These are phyloP conservation scores for Tragelaphus scriptus DNA, from an alignment of 2,113 vertebrate species.

Conservation along the genomic window DNA sequence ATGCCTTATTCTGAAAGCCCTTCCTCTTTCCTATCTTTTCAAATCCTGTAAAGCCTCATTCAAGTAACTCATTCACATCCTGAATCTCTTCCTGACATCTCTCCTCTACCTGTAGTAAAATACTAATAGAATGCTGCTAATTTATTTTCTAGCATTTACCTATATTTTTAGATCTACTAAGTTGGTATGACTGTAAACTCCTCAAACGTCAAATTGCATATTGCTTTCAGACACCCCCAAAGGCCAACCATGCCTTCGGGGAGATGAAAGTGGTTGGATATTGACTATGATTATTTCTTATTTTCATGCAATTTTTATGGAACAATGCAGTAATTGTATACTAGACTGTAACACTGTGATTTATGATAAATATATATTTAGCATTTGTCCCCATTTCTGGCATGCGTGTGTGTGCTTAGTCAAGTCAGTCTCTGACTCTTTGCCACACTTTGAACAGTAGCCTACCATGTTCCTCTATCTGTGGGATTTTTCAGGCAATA, in stretches of 20 bases:
- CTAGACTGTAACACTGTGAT: background rate
- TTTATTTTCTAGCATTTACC: background rate
- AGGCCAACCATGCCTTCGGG: background rate
- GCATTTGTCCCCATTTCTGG: background rate
- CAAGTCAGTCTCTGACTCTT: background rate
- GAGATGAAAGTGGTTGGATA: background rate
- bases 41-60: background rate
- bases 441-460: background rate
- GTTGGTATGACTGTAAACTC: background rate
- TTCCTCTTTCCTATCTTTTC: background rate
- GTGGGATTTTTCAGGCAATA: background rate
- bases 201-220: background rate
- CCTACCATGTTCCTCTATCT: background rate
- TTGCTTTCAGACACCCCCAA: background rate
- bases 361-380: background rate
- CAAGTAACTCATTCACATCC: background rate
- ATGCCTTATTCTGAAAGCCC: background rate
- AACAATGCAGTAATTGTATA: background rate
- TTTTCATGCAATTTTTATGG: background rate
- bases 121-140: background rate
- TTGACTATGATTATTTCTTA: background rate
- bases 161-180: background rate
- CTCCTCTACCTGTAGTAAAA: background rate
- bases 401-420: background rate
- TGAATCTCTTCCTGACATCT: background rate